Percentiles rank a stretch among this genome's conserved stretches.
Evolutionary conservation across 2,888 invertebrate genomes (phyloP).

Genomic region (Parasteatoda lunata): DNA sequence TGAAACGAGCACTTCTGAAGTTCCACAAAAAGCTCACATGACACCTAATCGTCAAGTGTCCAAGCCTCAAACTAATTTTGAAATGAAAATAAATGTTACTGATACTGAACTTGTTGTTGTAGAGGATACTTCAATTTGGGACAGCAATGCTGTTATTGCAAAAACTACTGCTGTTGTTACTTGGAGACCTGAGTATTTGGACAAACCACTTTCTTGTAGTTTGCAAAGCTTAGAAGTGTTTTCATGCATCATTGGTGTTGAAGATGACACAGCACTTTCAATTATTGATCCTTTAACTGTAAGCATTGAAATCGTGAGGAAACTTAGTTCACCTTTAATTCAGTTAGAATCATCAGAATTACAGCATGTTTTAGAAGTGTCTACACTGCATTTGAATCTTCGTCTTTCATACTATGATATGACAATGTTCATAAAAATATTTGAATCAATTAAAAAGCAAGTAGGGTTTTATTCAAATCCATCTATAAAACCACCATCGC

Average conservation of each 20-base stretch:
- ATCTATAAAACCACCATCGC: not conserved
- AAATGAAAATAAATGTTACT: conserved; percentile 93
- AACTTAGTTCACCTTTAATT: conserved; percentile 44
- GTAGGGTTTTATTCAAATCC: conserved; percentile 70
- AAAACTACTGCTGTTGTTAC: conserved; percentile 89
- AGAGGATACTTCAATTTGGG: conserved; percentile 89
- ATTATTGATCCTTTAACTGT: conserved; percentile 95
- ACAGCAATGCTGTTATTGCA: conserved; percentile 94
- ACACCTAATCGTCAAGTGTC: not conserved
- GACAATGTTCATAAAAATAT: conserved; percentile 90
- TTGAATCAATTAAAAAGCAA: conserved; percentile 90
- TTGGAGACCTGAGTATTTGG: conserved; percentile 81
- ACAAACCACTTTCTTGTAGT: conserved; percentile 88
- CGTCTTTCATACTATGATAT: conserved; percentile 94
- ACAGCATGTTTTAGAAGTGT: conserved; percentile 72
- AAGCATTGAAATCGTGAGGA: conserved; percentile 53
- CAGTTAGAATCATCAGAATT: conserved; percentile 35
- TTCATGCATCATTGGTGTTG: conserved; percentile 90
- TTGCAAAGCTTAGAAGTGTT: conserved; percentile 92
- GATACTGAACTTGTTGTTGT: conserved; percentile 96
- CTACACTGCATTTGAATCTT: conserved; percentile 81
- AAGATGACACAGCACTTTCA: conserved; percentile 93
- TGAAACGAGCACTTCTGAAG: not conserved
- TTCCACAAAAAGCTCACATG: not conserved
- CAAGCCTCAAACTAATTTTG: conserved; percentile 78